Evolutionary conservation across 1,140 invertebrate species (phyloP), one percentile per base, ranked within the genome.

Genomic region (Ladona fulva): DNA sequence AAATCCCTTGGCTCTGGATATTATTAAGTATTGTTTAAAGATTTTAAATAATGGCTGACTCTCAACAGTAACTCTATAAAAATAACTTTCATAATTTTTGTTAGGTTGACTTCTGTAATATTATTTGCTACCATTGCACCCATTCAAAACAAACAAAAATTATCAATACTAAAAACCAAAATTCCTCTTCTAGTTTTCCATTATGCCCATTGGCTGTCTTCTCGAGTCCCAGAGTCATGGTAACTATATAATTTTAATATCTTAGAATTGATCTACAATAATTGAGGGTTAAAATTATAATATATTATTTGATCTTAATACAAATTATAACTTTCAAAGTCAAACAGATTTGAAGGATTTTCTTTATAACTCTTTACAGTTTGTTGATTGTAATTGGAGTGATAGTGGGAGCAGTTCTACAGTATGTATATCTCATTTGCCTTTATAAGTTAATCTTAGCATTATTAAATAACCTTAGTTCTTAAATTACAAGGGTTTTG

Each of bases 201-300:
- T 80, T 84, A 86, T 80, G 84, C 84, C 14, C 80, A 84, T 73
- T 84, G 84, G 75, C 79, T 86, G 66, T 85, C 86, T 24, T 84
- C 85, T 12, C 81, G 82, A 76, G 79, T 86, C 66, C 85, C 85
- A 1, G 85, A 86, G 80, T 86, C 85, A 80, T 86, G 85, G 85
- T 86, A 82, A 82, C 80, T 77, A 77, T 74, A 16, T 7, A 74
- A 1, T 24, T 75, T 75, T 1, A 75, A 75, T 8, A 66, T 66
- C 1, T 12, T 6, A 66, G 5, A 52, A 52, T 11, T 52, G 44
- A 16, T 66, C n/a, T 19, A 66, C 3, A 66, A 66, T 66, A 19
- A 66, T 19, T 66, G 5, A 66, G 5, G 3, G 52, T 6, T 66
- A 3, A 6, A 19, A 66, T 66, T 52, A 52, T 52, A 52, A 52